Base-by-base conservation (phyloP, 2,113 vertebrate genomes). In the Poecile atricapillus region DNA sequence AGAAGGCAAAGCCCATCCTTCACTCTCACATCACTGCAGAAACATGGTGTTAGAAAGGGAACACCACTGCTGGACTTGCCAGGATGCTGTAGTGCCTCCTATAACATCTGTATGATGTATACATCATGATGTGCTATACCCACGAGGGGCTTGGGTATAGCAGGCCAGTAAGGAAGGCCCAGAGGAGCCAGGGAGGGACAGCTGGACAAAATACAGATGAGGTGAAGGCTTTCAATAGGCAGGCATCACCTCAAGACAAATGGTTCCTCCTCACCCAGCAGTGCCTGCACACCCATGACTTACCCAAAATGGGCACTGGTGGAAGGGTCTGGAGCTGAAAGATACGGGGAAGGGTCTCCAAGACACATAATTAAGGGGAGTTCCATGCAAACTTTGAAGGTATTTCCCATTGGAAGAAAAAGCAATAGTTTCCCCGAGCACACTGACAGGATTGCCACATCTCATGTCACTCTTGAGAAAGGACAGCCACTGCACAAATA, bases 1-100 rank as follows among this genome's bases (percentile, higher is more conserved):
- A 90, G 74, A 89, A 63, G 35, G 37, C 60, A 89, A 86, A 96
- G 52, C 53, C 39, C 49, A 19, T 76, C 16, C 19, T 82, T 77
- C 44, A 35, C 68, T 70, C 35, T 91, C 56, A 25, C 4, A 3
- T 41, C 33, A 60, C 6, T 52, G 56, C 47, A 88, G 78, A 91
- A 86, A 24, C 25, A 59, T 31, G 71, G 47, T 17, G 68, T 15
- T 92, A 90, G 47, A 59, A 91, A 90, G 20, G 16, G 20, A 67
- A 30, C 20, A 14, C 8, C 0, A 0, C 8, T 79, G 19, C 39
- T 85, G 56, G 23, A 31, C 24, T 77, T 63, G 1, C 2, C n/a
- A 59, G 59, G 70, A 37, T 12, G 13, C 33, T 3, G 1, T 1
- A 2, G 13, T 46, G 44, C 33, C 56, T 58, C 65, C 74, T 37